Conservation (phyloP, 2,113 vertebrate species). For the Dunckerocampus dactyliophorus region DNA sequence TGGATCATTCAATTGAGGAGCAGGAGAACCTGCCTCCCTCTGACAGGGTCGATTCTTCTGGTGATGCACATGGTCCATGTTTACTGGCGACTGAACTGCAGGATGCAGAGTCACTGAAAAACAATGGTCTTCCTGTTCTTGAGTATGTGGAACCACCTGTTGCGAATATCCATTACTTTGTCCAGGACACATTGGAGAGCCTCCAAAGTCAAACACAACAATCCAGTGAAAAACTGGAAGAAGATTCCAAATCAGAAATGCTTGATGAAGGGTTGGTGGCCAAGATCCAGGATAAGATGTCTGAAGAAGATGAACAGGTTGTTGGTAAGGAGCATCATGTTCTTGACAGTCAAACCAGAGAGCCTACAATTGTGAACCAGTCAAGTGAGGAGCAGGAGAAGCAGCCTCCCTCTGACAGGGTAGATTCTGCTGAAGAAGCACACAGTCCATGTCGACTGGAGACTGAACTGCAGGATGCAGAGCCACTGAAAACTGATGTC, state of each 20-base stretch:
- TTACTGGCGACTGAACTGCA: constrained; percentile 40
- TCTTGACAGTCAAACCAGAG: background rate
- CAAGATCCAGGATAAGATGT: background rate
- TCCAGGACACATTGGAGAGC: constrained; percentile 42
- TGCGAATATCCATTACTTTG: background rate
- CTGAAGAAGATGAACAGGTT: background rate
- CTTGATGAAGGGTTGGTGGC: background rate
- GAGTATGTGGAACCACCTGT: constrained; percentile 71
- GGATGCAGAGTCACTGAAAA: constrained; percentile 44
- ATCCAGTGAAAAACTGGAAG: constrained; percentile 9
- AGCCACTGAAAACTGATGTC: constrained; percentile 65
- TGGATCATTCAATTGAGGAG: too few relatives aligned
- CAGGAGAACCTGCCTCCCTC: constrained; percentile 11
- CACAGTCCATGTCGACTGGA: constrained; percentile 19
- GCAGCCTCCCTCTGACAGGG: background rate
- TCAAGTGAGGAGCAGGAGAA: constrained; percentile 4
- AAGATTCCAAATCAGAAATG: constrained; percentile 21
- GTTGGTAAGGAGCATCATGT: background rate
- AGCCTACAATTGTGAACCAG: background rate
- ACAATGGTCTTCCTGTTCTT: constrained; percentile 84
- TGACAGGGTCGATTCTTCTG: background rate
- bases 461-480: constrained; percentile 45
- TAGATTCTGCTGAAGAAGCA: background rate
- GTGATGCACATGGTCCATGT: constrained; percentile 14
- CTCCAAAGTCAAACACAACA: constrained; percentile 18